Evolutionary conservation across 2,113 vertebrate species (phyloP).

Genomic region (Seriola rivoliana): DNA sequence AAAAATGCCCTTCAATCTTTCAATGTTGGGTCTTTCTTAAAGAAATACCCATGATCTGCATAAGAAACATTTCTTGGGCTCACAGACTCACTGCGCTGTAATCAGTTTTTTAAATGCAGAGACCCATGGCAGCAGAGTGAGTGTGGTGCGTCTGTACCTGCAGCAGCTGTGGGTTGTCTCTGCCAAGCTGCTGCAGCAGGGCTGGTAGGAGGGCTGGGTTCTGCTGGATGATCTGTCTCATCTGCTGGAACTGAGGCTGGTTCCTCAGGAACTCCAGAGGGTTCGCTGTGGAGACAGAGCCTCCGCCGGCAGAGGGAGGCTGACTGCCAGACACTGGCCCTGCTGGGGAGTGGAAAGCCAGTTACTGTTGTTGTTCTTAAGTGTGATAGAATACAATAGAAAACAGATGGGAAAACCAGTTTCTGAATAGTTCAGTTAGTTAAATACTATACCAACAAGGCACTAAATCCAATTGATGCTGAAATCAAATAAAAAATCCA

Average conservation of each 20-base stretch:
- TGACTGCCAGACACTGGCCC: slow-evolving; percentile 51
- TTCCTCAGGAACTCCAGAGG: slow-evolving; percentile 85
- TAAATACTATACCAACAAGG: neutral
- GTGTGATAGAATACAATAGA: neutral
- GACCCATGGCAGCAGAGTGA: no score
- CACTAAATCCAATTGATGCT: neutral
- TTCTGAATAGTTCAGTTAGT: neutral
- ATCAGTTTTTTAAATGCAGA: neutral
- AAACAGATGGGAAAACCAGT: neutral
- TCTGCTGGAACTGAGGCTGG: slow-evolving; percentile 87
- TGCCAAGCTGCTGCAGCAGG: slow-evolving; percentile 84
- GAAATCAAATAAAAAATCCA: neutral
- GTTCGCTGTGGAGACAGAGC: slow-evolving; percentile 64
- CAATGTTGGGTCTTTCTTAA: neutral
- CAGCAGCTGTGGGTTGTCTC: slow-evolving; percentile 86
- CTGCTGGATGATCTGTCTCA: slow-evolving; percentile 87
- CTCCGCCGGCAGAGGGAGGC: slow-evolving; percentile 44
- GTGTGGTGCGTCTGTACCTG: slow-evolving; percentile 69
- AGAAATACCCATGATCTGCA: neutral
- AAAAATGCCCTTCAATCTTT: neutral
- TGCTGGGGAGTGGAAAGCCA: slow-evolving; percentile 24
- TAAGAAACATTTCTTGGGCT: neutral
- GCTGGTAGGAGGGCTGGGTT: slow-evolving; percentile 84
- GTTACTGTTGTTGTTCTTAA: neutral
- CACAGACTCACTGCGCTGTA: neutral